Percentiles rank a stretch among this genome's conserved stretches.
phyloP scores from a whole-genome alignment of 2,113 vertebrate genomes.

The Megalops atlanticus region DNA sequence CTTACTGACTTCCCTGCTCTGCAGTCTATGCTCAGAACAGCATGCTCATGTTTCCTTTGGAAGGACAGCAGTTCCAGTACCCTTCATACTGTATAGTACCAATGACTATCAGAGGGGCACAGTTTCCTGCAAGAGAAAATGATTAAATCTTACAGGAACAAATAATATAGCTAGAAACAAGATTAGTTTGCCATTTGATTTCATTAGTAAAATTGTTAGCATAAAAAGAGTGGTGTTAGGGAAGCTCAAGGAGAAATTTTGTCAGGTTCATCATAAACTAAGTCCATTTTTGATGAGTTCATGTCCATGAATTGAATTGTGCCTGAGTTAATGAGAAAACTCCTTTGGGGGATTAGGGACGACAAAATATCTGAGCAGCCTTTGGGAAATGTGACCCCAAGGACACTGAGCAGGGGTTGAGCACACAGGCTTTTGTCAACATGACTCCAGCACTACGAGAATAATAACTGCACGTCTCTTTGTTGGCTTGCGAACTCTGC shows the following conservation, averaged over 20 bases:
- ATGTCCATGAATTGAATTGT: not conserved
- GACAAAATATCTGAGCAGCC: not conserved
- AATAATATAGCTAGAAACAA: too few species aligned
- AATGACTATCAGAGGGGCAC: too few species aligned
- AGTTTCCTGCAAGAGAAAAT: too few species aligned
- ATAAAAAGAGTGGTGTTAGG: too few species aligned
- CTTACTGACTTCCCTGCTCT: not conserved
- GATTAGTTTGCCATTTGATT: too few species aligned
- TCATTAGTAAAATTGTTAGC: too few species aligned
- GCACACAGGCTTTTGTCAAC: not conserved
- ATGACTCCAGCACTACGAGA: not conserved
- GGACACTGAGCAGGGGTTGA: not conserved
- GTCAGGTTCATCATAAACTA: too few species aligned
- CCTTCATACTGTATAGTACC: not conserved
- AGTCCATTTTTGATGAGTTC: not conserved
- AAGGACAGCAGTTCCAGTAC: not conserved
- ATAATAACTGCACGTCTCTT: not conserved
- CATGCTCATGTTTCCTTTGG: slow-evolving; percentile 11
- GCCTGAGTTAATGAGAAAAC: not conserved
- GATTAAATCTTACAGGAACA: too few species aligned
- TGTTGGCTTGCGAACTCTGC: not conserved
- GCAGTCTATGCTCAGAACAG: slow-evolving; percentile 18
- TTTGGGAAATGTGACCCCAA: not conserved
- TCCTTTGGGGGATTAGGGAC: not conserved
- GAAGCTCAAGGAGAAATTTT: too few species aligned